Evolutionary conservation across 2,797 vertebrate genomes (phyloP), one percentile per base, ranked within the genome.

Genomic region (Artibeus jamaicensis): DNA sequence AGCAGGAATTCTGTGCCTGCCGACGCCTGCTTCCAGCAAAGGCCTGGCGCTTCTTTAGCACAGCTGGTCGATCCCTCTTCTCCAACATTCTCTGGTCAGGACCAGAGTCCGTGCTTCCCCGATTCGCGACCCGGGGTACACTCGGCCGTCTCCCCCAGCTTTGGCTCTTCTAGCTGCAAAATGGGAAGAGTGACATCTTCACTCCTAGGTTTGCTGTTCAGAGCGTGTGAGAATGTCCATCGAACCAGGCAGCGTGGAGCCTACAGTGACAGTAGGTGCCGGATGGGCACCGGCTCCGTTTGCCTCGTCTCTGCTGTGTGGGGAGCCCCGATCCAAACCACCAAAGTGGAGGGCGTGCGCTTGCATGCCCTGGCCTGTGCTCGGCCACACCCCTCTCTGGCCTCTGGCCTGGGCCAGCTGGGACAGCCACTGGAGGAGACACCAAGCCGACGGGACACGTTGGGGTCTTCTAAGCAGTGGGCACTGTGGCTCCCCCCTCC

Each of bases 261-360:
- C 37, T 19, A 3, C 1, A 21, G 0, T 2, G 1, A 32, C 8
- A 4, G 73, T 9, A 22, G 44, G 19, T 22, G 10, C 21, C 0
- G 1, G 9, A 12, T 22, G 37, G 46, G 0, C 3, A 10, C 39
- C 29, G 4, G 42, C 6, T 24, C n/a, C 79, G 67, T 42, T 42
- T 55, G 37, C 18, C 71, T 83, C 19, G 3, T 77, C 29, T 87
- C 48, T 14, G 53, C 48, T 29, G 14, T 8, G 2, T 68, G 10
- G 18, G 67, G 53, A 62, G 16, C n/a, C 19, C n/a, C 2, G 24
- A 14, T 19, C 5, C 14, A 39, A 42, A 71, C 10, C 67, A 32
- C 79, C 46, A 70, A 12, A 89, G 87, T 26, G 1, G 48, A 48
- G 57, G n/a, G 22, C 0, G 3, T 77, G 15, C 39, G 91, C 62